Conservation (phyloP, 2,113 vertebrate genomes). For the Colinus virginianus region DNA sequence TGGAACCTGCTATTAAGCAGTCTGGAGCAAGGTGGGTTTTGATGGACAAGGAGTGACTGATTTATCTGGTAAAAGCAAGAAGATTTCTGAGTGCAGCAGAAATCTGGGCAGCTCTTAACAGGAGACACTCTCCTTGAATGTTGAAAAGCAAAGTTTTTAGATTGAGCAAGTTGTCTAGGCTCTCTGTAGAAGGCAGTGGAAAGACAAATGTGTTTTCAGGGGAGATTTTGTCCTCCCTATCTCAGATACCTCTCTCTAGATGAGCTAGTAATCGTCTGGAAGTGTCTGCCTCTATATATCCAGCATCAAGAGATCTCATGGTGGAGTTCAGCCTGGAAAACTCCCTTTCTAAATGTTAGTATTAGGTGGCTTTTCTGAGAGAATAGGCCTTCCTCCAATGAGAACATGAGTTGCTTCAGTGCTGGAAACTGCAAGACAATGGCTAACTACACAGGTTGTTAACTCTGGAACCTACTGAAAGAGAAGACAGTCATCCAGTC, state of each 20-base stretch:
- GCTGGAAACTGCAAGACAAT: background rate
- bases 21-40: background rate
- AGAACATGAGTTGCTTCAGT: background rate
- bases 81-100: background rate
- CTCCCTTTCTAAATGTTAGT: background rate
- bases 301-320: background rate
- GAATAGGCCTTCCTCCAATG: rapidly evolving
- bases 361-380: background rate
- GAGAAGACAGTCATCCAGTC: background rate
- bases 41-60: background rate
- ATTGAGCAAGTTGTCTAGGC: background rate
- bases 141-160: background rate
- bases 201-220: background rate
- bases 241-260: background rate
- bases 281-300: background rate
- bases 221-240: background rate
- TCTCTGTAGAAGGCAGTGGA: background rate
- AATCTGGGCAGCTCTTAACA: background rate
- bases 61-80: background rate
- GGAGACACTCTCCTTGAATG: background rate
- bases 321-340: background rate
- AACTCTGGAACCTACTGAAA: background rate
- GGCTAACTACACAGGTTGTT: background rate
- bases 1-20: background rate
- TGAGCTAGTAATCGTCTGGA: background rate